phyloP scores from a whole-genome alignment of 1,140 invertebrate species.

The Bursaphelenchus mucronatus region DNA sequence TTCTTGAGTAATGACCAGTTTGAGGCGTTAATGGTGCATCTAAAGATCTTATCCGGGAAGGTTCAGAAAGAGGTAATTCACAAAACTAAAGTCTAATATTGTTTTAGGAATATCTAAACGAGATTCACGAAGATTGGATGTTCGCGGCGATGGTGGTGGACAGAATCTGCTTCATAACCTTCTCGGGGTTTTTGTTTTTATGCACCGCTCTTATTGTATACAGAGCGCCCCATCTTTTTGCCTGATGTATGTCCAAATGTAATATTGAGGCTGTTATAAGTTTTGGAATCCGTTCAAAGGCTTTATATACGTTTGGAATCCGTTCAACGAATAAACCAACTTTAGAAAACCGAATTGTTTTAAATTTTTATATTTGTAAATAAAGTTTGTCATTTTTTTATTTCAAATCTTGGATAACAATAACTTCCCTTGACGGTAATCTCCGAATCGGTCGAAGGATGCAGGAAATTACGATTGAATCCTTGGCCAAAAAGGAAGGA shows the following conservation, averaged over 20 bases:
- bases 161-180: constrained; percentile 96
- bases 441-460: no score
- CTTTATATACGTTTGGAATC: no score
- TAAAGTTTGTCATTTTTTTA: no score
- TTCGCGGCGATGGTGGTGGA: constrained; percentile 80
- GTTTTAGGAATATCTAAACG: constrained; percentile 54
- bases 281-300: no score
- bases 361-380: no score
- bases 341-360: no score
- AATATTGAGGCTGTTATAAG: no score
- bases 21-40: constrained; percentile 86
- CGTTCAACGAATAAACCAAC: no score
- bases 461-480: no score
- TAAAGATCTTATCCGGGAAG: constrained; percentile 76
- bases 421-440: no score
- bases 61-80: constrained; percentile 61
- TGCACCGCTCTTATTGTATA: constrained; percentile 92
- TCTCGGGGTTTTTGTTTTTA: constrained; percentile 93
- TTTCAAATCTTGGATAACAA: no score
- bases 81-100: not conserved
- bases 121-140: constrained; percentile 78
- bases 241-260: constrained; percentile 65
- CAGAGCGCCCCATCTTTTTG: constrained; percentile 90
- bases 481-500: no score
- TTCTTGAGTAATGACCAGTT: constrained; percentile 66